A percentile compares a stretch with the other conserved stretches of the same genome.
Evolutionary conservation across 2,113 vertebrate genomes (phyloP).

Genomic region (Vicugna pacos): DNA sequence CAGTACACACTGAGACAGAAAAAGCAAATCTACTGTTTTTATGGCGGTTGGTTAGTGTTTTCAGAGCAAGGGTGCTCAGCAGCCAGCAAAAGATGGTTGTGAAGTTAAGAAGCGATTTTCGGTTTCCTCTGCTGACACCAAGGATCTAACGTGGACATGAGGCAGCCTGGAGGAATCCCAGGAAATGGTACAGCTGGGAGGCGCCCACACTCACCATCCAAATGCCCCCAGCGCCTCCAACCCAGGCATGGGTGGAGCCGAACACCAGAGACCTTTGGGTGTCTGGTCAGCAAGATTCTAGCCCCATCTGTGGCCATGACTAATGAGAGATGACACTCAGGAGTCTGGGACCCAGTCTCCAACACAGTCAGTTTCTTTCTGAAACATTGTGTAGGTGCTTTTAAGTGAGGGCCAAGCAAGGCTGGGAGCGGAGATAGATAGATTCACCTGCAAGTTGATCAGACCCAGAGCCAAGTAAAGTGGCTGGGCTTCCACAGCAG

Average conservation of each 20-base stretch:
- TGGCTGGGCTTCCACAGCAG: neutral
- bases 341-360: neutral
- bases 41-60: neutral
- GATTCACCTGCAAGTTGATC: neutral
- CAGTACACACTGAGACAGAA: neutral
- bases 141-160: neutral
- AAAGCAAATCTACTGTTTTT: neutral
- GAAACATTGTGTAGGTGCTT: neutral
- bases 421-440: too few relatives aligned
- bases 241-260: neutral
- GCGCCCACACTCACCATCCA: fast-evolving
- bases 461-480: neutral
- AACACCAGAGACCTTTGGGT: neutral
- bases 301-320: neutral
- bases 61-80: neutral
- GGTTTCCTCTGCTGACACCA: neutral
- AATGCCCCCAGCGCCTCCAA: neutral
- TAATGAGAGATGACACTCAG: neutral
- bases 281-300: neutral
- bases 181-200: neutral
- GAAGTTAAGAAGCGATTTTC: neutral
- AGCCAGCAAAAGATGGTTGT: neutral
- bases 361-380: neutral
- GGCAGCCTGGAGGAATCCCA: neutral
- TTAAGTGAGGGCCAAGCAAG: too few relatives aligned